phyloP scores from a whole-genome alignment of 2,888 invertebrate genomes.

The Melanostoma scalare region DNA sequence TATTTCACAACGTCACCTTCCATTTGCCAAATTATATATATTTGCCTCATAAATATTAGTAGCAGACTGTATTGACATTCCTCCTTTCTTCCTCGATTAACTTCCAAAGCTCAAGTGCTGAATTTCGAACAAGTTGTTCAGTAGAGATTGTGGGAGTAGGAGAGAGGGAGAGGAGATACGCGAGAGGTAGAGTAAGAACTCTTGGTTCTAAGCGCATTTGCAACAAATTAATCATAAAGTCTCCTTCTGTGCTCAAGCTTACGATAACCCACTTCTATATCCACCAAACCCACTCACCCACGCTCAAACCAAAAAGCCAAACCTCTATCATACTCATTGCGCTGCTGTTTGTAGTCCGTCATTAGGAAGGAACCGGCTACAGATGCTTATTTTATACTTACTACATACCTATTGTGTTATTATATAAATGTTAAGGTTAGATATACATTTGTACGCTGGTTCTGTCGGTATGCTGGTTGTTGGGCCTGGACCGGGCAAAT shows the following conservation, averaged over 20 bases:
- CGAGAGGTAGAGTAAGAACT: slow-evolving; percentile 11
- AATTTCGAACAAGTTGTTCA: slow-evolving; percentile 11
- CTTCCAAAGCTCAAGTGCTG: slow-evolving; percentile 9
- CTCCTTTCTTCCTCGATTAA: slow-evolving; percentile 40
- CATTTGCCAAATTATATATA: slow-evolving; percentile 15
- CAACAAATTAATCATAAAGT: slow-evolving; percentile 62
- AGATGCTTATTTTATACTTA: slow-evolving; percentile 22
- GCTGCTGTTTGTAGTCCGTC: slow-evolving; percentile 35
- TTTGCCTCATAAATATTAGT: slow-evolving; percentile 55
- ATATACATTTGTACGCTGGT: slow-evolving; percentile 11
- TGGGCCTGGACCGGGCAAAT: background rate
- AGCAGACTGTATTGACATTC: slow-evolving; percentile 61
- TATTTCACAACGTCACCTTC: slow-evolving; percentile 42
- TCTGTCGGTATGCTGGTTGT: background rate
- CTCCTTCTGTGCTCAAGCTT: background rate
- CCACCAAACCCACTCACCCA: background rate
- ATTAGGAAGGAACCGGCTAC: slow-evolving; percentile 24
- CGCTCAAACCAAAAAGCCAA: slow-evolving; percentile 22
- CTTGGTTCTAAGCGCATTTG: slow-evolving; percentile 50
- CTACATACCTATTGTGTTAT: slow-evolving; percentile 4
- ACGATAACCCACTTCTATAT: background rate
- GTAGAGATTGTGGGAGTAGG: background rate
- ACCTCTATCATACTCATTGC: slow-evolving; percentile 20
- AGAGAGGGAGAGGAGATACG: background rate
- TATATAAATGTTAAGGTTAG: background rate